Evolutionary conservation across 2,797 vertebrate genomes (phyloP), one percentile per base, ranked within the genome.

Genomic region (Ptychadena robeensis): DNA sequence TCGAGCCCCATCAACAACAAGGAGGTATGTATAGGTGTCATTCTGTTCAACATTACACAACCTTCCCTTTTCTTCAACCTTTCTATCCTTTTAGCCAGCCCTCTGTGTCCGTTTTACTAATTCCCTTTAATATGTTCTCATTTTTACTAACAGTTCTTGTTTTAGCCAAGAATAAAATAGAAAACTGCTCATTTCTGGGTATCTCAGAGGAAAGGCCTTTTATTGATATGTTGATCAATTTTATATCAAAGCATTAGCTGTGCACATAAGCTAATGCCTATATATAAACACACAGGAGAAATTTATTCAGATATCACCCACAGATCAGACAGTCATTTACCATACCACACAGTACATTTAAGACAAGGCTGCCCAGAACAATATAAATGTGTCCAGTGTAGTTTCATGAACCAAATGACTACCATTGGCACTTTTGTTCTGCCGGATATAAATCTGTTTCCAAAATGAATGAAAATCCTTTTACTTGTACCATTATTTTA

Each of bases 1-100:
- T 91, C 92, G 95, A 11, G 95, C 91, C 18, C 92, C 96, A 44
- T 93, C 92, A 77, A 92, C 93, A 67, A 96, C 96, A 0, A 97
- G 97, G 96, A 53, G 44, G 44, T 53, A 53, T 53, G 44, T 53
- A 12, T 48, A 48, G 4, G 18, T 48, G n/a, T n/a, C n/a, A n/a
- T n/a, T n/a, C n/a, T n/a, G n/a, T n/a, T n/a, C n/a, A n/a, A n/a
- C n/a, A n/a, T n/a, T n/a, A n/a, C n/a, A n/a, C n/a, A n/a, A n/a
- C n/a, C n/a, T n/a, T n/a, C n/a, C n/a, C n/a, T n/a, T n/a, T n/a
- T n/a, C n/a, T n/a, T n/a, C n/a, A n/a, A n/a, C n/a, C n/a, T n/a
- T n/a, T n/a, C n/a, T n/a, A n/a, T n/a, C n/a, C n/a, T n/a, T n/a
- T n/a, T n/a, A n/a, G n/a, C n/a, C n/a, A n/a, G n/a, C n/a, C n/a